phyloP scores from a whole-genome alignment of 2,888 invertebrate species.

The Eilema sororculum region DNA sequence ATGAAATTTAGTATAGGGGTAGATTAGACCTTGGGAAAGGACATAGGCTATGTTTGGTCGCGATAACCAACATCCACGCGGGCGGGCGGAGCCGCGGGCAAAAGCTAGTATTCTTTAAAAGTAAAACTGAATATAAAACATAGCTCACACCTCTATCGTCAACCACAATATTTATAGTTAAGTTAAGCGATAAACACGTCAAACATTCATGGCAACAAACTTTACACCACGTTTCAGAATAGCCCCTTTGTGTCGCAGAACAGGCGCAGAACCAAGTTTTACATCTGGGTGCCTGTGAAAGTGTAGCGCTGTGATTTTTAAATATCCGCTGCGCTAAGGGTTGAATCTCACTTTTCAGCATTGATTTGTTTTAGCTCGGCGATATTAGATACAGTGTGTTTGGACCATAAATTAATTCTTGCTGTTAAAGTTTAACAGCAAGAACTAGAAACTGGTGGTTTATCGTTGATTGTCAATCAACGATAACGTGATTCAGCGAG shows the following conservation, averaged over 20 bases:
- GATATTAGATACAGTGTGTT: background rate
- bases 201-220: background rate
- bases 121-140: background rate
- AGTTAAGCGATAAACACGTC: background rate
- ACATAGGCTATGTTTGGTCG: too few species aligned
- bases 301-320: background rate
- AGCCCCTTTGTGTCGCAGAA: background rate
- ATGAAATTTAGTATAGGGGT: too few species aligned
- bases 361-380: background rate
- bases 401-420: too few species aligned
- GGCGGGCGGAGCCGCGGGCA: too few species aligned
- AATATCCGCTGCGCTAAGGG: background rate
- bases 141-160: background rate
- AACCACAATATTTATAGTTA: background rate
- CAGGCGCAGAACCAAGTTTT: background rate
- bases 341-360: background rate
- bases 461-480: too few species aligned
- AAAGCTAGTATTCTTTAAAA: background rate
- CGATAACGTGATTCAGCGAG: too few species aligned
- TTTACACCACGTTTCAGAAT: background rate
- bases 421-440: too few species aligned
- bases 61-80: too few species aligned
- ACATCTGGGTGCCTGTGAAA: background rate
- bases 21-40: too few species aligned
- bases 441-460: too few species aligned